Evolutionary conservation across 2,797 vertebrate genomes (phyloP).

Genomic region (Pitangus sulphuratus): DNA sequence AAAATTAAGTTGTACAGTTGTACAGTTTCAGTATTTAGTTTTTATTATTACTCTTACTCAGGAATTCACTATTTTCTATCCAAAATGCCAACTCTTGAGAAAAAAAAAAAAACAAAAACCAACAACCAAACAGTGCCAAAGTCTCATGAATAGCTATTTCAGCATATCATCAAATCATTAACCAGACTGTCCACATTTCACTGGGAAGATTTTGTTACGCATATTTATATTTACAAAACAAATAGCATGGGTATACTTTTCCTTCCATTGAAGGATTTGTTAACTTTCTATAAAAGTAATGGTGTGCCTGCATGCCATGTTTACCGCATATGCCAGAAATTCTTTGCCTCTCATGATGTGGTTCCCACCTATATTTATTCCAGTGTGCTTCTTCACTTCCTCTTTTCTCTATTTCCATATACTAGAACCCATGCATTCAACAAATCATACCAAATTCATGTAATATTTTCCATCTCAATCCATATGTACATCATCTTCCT

Average conservation of each 20-base stretch:
- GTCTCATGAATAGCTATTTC: background rate
- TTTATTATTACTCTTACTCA: background rate
- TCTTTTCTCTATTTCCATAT: background rate
- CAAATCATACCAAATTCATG: background rate
- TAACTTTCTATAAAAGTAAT: background rate
- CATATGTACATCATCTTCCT: background rate
- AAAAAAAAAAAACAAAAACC: background rate
- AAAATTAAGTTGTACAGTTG: background rate
- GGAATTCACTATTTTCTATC: background rate
- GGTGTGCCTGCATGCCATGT: background rate
- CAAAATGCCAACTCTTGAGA: background rate
- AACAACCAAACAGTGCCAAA: too few relatives aligned
- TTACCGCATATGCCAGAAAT: background rate
- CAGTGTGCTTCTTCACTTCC: background rate
- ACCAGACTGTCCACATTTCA: background rate
- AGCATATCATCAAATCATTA: background rate
- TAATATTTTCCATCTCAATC: background rate
- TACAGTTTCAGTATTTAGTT: background rate
- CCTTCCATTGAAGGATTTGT: background rate
- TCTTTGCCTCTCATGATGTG: background rate
- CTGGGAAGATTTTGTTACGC: background rate
- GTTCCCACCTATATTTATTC: background rate
- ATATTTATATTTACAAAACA: background rate
- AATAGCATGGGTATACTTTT: background rate
- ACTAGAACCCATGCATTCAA: background rate